Conservation (phyloP, 2,797 vertebrate species). For the Brachymystax lenok region DNA sequence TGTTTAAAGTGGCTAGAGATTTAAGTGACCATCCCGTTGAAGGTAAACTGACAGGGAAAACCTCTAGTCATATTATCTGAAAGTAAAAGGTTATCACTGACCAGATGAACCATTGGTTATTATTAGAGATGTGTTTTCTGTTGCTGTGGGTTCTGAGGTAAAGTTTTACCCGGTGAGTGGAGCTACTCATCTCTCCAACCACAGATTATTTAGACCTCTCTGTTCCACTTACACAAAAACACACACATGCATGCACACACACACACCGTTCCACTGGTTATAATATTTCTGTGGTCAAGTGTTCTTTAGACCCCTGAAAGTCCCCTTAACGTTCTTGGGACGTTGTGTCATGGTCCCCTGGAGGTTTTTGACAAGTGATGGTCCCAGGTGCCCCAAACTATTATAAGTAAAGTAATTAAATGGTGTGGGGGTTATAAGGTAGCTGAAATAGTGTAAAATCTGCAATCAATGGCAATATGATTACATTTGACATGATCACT, state of each 20-base stretch:
- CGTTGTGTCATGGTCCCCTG: no score
- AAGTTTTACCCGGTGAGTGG: no score
- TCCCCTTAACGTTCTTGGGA: no score
- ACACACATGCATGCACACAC: slow-evolving; percentile 27
- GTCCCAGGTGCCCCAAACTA: no score
- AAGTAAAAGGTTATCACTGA: neutral
- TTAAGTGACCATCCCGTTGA: neutral
- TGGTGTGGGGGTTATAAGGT: no score
- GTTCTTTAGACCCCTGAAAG: no score
- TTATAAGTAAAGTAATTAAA: no score
- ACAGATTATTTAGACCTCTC: neutral
- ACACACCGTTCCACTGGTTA: slow-evolving; percentile 5
- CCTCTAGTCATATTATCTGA: neutral
- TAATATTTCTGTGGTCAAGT: neutral
- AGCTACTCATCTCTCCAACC: neutral
- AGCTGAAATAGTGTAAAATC: no score
- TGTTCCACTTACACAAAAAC: neutral
- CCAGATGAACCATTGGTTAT: neutral
- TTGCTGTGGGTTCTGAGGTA: neutral
- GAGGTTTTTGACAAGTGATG: no score
- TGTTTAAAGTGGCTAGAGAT: no score
- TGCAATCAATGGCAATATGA: no score
- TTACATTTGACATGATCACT: no score
- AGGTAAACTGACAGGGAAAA: neutral
- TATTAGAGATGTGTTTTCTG: neutral